Evolutionary conservation across 2,888 invertebrate genomes (phyloP).

Genomic region (Carabus problematicus): DNA sequence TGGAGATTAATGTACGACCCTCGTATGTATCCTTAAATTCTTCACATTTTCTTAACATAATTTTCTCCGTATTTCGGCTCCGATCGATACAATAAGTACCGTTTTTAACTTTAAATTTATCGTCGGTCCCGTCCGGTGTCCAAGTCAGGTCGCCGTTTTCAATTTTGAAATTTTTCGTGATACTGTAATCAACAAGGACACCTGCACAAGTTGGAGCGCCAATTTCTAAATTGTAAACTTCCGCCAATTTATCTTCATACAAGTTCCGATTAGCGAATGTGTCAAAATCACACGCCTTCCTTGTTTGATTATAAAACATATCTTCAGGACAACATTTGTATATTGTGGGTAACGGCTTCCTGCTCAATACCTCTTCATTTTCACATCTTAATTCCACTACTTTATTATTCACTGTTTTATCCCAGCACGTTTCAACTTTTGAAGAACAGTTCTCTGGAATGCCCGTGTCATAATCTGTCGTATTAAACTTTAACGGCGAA

Average conservation of each 20-base stretch:
- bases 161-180: constrained; percentile 12
- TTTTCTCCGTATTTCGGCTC: background rate
- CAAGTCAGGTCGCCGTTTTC: constrained; percentile 14
- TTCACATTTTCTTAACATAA: constrained; percentile 11
- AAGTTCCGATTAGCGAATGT: background rate
- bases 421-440: constrained; percentile 3
- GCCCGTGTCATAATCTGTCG: background rate
- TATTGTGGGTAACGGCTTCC: constrained; percentile 6
- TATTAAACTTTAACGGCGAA: background rate
- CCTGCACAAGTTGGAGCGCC: constrained; percentile 10
- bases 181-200: constrained; percentile 17
- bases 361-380: background rate
- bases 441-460: background rate
- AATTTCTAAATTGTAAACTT: constrained; percentile 20
- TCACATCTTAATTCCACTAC: constrained; percentile 20
- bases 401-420: constrained; percentile 17
- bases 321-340: constrained; percentile 31
- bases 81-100: constrained; percentile 25
- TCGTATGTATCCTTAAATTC: background rate
- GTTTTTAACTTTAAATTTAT: background rate
- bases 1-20: constrained; percentile 13
- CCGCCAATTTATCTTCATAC: constrained; percentile 8
- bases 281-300: constrained; percentile 17
- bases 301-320: constrained; percentile 21
- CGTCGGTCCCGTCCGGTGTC: too few relatives aligned